These are phyloP conservation scores for Urocyon cinereoargenteus DNA, from an alignment of 2,797 vertebrate genomes.

Conservation along the genomic window DNA sequence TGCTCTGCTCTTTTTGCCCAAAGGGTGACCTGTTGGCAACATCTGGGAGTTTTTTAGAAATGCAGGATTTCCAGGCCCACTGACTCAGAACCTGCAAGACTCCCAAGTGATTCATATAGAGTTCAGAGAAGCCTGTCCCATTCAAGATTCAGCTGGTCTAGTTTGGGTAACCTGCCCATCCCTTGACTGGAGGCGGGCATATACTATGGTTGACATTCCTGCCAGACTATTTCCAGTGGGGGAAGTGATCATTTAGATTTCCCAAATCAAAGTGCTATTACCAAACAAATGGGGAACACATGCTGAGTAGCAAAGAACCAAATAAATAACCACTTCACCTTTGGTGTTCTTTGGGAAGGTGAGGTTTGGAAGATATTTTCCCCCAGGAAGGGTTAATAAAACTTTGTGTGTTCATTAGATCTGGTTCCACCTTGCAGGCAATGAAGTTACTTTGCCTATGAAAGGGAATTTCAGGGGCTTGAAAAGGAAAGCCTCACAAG, in stretches of 20 bases:
- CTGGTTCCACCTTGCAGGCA: background rate
- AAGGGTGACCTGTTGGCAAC: background rate
- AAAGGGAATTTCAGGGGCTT: slow-evolving; percentile 15
- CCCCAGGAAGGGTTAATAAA: background rate
- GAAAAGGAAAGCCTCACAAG: background rate
- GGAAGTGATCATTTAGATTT: background rate
- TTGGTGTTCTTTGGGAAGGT: background rate
- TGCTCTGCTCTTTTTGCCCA: background rate
- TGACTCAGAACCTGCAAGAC: background rate
- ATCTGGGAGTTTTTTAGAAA: slow-evolving; percentile 7
- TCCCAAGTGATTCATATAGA: background rate
- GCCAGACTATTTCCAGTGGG: background rate
- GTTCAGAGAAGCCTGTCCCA: background rate
- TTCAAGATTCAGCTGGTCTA: slow-evolving; percentile 10
- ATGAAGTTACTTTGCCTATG: slow-evolving; percentile 13
- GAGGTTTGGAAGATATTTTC: background rate
- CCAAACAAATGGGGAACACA: slow-evolving; percentile 31
- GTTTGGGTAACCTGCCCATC: background rate
- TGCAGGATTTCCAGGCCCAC: background rate
- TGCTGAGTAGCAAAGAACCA: background rate
- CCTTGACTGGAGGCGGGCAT: background rate
- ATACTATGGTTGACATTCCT: background rate
- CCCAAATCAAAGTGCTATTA: background rate
- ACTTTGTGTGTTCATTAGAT: background rate
- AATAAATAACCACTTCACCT: background rate